Evolutionary conservation across 2,797 vertebrate genomes (phyloP), one percentile per base, ranked within the genome.

Genomic region (Anguilla marmorata): DNA sequence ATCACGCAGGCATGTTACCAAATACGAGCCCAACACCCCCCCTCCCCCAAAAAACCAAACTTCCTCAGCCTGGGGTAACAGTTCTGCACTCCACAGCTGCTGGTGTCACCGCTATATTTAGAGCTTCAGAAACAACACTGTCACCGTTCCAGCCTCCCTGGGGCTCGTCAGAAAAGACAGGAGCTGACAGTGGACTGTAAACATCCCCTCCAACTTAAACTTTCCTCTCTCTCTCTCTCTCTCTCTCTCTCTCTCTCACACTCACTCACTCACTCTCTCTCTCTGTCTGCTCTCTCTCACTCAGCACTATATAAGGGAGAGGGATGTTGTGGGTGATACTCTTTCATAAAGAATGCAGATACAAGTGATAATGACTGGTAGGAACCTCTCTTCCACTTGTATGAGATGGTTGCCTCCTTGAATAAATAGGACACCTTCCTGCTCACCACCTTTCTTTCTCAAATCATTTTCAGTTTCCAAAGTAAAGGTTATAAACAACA

Each of bases 301-400:
- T 91, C 87, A 92, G 87, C 84, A 21, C 93, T 92, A 91, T 94
- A 93, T 93, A 93, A 91, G 93, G 94, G 82, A 0, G 89, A 82
- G 90, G 91, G 86, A 91, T 85, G 89, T 58, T 63, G 54, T 16
- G 66, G 74, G 87, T 82, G 88, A 91, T 89, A 74, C 50, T 58
- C 85, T 69, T 76, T 88, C 82, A 85, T 69, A 88, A 24, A 63
- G 83, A 66, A 60, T 82, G 27, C 60, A 76, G 87, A 85, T 50
- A 33, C 48, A 63, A 48, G 85, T 56, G 24, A 6, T 9, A 52
- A 48, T 86, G 58, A 21, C 56, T 56, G 56, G 21, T 85, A 74
- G 8, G 54, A 69, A 27, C 54, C 54, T 56, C 54, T 56, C 54
- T 14, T 56, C 54, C 54, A 56, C 54, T 56, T 12, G 14, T 11